These are phyloP conservation scores for Turritopsis rubra DNA, from an alignment of 30 jellyfish, hydroid and myxozoan genomes.

Conservation along the genomic window DNA sequence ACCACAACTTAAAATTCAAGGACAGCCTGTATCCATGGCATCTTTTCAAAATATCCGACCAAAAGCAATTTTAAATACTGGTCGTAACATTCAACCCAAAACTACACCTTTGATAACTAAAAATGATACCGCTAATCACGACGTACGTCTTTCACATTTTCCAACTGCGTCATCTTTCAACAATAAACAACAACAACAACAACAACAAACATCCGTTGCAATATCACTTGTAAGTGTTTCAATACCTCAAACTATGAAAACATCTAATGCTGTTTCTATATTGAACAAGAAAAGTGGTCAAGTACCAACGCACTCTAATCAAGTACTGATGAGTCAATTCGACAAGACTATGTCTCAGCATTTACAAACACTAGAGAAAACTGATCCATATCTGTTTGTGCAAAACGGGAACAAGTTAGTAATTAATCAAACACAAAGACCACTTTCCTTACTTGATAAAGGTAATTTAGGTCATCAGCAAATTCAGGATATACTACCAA, in stretches of 20 bases:
- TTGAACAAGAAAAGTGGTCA: not conserved
- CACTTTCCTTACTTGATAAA: conserved; percentile 1
- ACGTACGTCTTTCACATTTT: conserved; percentile 29
- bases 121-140: not conserved
- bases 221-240: conserved; percentile 6
- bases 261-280: not conserved
- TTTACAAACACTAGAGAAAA: conserved; percentile 32
- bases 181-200: not conserved
- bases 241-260: not conserved
- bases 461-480: not conserved
- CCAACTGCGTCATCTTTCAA: not conserved
- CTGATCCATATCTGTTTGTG: conserved; percentile 36
- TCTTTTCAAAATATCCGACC: conserved; percentile 34
- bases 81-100: conserved; percentile 15
- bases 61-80: conserved; percentile 10
- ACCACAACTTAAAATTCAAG: conserved; percentile 9
- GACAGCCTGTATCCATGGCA: conserved; percentile 19
- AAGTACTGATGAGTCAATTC: conserved; percentile 19
- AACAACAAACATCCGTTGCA: conserved; percentile 16
- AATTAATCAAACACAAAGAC: conserved; percentile 15
- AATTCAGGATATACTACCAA: not conserved
- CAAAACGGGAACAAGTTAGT: conserved; percentile 5
- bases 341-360: conserved; percentile 38
- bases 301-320: not conserved
- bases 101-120: not conserved